Evolutionary conservation across 2,113 vertebrate species (phyloP), one percentile per base, ranked within the genome.

Genomic region (Ophthalmolycus amberensis): DNA sequence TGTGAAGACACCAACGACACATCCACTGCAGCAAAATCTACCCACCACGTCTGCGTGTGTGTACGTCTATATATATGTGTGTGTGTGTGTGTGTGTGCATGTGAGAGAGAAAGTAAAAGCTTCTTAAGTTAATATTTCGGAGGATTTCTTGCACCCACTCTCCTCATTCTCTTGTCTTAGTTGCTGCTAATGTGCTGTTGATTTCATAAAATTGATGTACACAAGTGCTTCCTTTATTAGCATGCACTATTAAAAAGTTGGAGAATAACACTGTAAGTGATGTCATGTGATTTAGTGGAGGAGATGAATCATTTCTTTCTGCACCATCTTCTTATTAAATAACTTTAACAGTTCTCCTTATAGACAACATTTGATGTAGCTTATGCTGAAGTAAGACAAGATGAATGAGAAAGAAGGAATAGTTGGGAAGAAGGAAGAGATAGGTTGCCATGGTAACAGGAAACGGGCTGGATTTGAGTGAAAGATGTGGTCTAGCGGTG

Each of bases 1-100:
- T 89, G 89, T 81, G 92, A 93, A 93, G 90, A 89, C 90, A 91
- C 90, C 87, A 87, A 52, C 65, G 27, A 90, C 85, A 89, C 90
- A 88, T 91, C 81, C 66, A 87, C 89, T 75, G 84, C 80, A 89
- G 75, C 71, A 83, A 75, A 88, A 74, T 79, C 85, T 79, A 71
- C 69, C 80, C 86, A 87, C 84, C 20, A 79, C 22, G 68, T 80
- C 38, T 79, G 63, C 9, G 59, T 56, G 60, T 71, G 50, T 70
- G 37, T 72, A n/a, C 16, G 42, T 38, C 29, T 79, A 11, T 70
- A 34, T 54, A 65, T 59, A 37, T 34, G 65, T 59, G 85, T 50
- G 44, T 32, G 37, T 65, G 38, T 37, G 60, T 34, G 71, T 34
- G 32, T 65, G 38, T 34, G 65, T 37, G 73, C 22, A 70, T 42